Percentiles rank a stretch among this genome's conserved stretches.
phyloP scores from a whole-genome alignment of 2,888 invertebrate species.

The Patella ulyssiponensis region DNA sequence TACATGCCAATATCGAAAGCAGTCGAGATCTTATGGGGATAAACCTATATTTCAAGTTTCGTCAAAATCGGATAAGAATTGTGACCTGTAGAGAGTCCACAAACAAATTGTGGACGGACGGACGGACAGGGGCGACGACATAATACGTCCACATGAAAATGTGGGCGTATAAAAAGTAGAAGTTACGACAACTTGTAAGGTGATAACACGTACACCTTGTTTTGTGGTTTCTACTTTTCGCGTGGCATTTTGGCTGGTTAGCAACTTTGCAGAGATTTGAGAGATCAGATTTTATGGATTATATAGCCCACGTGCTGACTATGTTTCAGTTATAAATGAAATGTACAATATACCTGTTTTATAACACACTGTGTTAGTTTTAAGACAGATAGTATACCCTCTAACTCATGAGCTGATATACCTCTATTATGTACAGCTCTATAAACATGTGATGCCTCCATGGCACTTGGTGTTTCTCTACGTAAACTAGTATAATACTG shows the following conservation, averaged over 20 bases:
- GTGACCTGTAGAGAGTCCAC: too few relatives aligned
- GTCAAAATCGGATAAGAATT: too few relatives aligned
- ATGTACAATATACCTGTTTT: constrained; percentile 63
- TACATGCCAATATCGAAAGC: too few relatives aligned
- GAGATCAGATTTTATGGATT: neutral
- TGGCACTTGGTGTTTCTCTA: constrained; percentile 75
- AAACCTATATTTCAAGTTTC: too few relatives aligned
- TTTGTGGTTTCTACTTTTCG: neutral
- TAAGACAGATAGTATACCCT: constrained; percentile 87
- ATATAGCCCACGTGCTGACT: neutral
- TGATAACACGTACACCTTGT: neutral
- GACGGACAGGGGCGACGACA: too few relatives aligned
- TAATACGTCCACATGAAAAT: too few relatives aligned
- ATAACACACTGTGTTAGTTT: constrained; percentile 85
- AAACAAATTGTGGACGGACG: too few relatives aligned
- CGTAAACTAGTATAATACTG: constrained; percentile 75
- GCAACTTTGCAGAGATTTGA: neutral
- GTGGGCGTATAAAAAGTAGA: too few relatives aligned
- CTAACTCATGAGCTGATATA: constrained; percentile 86
- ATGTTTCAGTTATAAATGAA: neutral
- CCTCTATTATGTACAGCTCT: constrained; percentile 56
- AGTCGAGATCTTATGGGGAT: too few relatives aligned
- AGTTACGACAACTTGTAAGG: too few relatives aligned
- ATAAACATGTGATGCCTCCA: constrained; percentile 75
- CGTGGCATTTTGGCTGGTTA: neutral